These are phyloP conservation scores for Branchinecta lynchi DNA, from an alignment of 1,140 invertebrate genomes.

Conservation along the genomic window DNA sequence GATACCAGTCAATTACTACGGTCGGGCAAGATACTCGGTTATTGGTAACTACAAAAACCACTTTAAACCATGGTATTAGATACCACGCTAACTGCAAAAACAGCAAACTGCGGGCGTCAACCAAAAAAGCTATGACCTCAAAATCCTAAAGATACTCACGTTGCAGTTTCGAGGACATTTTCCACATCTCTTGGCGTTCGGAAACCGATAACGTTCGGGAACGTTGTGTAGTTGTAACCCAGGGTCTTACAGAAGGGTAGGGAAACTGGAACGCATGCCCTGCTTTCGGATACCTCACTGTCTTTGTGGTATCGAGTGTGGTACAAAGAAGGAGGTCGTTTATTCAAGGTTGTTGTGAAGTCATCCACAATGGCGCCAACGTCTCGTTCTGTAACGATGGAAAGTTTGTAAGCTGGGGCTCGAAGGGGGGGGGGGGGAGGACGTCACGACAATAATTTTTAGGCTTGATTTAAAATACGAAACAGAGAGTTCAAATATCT, in stretches of 20 bases:
- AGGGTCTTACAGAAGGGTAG: conserved; percentile 50
- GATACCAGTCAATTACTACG: too few relatives aligned
- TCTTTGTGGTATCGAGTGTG: neutral
- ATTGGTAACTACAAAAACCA: too few relatives aligned
- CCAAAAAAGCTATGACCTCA: too few relatives aligned
- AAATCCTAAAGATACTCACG: conserved; percentile 28
- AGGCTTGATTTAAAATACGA: too few relatives aligned
- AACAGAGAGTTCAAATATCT: too few relatives aligned
- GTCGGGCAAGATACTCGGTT: too few relatives aligned
- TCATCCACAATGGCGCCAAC: neutral
- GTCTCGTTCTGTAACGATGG: neutral
- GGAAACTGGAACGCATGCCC: conserved; percentile 42
- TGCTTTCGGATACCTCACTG: neutral
- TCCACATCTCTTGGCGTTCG: conserved; percentile 46
- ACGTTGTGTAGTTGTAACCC: conserved; percentile 60
- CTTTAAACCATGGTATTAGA: too few relatives aligned
- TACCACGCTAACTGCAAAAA: too few relatives aligned
- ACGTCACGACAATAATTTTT: too few relatives aligned
- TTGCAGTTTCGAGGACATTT: conserved; percentile 59
- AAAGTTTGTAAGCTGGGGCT: too few relatives aligned
- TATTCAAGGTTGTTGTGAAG: neutral
- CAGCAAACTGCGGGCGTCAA: too few relatives aligned
- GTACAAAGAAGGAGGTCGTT: neutral
- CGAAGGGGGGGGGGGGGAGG: too few relatives aligned
- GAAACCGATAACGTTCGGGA: conserved; percentile 58